phyloP scores from a whole-genome alignment of 2,797 vertebrate genomes.

The Sandelia bainsii region DNA sequence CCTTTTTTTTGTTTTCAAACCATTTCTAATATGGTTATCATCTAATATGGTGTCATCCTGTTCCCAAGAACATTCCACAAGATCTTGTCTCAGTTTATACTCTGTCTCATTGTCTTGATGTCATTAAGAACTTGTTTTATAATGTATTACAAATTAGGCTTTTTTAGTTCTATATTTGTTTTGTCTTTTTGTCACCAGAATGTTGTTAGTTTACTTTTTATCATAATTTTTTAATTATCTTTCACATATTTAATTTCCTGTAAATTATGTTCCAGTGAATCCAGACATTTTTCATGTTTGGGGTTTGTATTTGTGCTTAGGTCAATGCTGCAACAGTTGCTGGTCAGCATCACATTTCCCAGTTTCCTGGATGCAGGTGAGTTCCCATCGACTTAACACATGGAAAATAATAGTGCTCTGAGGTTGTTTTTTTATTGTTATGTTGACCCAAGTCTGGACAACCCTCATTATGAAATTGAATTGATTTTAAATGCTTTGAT shows the following conservation, averaged over 20 bases:
- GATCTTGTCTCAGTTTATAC: conserved; percentile 61
- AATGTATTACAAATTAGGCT: conserved; percentile 23
- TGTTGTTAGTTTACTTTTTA: conserved; percentile 1
- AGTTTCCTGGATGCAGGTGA: conserved; percentile 92
- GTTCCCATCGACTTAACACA: conserved; percentile 45
- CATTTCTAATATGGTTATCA: conserved; percentile 22
- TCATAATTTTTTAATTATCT: conserved; percentile 13
- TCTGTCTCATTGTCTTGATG: conserved; percentile 45
- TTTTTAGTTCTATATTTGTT: conserved; percentile 5
- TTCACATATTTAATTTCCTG: conserved; percentile 26
- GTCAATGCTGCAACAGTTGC: conserved; percentile 94
- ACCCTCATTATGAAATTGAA: conserved; percentile 22
- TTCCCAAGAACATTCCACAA: conserved; percentile 62
- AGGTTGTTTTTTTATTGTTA: conserved; percentile 7
- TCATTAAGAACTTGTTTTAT: conserved; percentile 59
- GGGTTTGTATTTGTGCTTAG: conserved; percentile 75
- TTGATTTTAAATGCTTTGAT: conserved; percentile 10
- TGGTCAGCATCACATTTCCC: conserved; percentile 94
- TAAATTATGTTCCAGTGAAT: conserved; percentile 23
- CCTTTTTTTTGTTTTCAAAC: background rate
- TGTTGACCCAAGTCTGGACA: background rate
- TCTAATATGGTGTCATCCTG: too few species aligned
- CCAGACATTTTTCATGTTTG: conserved; percentile 18
- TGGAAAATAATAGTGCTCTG: background rate
- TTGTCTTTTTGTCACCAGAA: background rate